phyloP scores from a whole-genome alignment of 2,797 vertebrate species.

The Steatocranus sp. region DNA sequence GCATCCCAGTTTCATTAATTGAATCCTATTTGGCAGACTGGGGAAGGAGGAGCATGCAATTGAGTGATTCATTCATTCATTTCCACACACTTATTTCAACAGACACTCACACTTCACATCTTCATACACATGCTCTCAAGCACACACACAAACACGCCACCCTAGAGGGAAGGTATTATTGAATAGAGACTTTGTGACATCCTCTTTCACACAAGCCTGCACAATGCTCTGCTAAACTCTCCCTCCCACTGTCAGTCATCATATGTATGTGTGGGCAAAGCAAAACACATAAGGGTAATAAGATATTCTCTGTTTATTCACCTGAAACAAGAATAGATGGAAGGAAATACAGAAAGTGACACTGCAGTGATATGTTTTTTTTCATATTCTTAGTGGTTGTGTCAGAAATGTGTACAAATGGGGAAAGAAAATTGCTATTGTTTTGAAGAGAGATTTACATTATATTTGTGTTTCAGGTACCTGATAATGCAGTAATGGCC shows the following conservation, averaged over 20 bases:
- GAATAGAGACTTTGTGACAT: slow-evolving; percentile 57
- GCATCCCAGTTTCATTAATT: slow-evolving; percentile 65
- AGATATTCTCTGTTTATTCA: slow-evolving; percentile 33
- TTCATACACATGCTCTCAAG: not conserved
- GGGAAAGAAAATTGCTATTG: not conserved
- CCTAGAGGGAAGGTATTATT: slow-evolving; percentile 54
- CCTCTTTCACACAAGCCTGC: slow-evolving; percentile 26
- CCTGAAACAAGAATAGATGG: slow-evolving; percentile 40
- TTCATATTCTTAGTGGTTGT: slow-evolving; percentile 3
- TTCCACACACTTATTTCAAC: slow-evolving; percentile 26
- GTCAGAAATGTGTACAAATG: slow-evolving; percentile 7
- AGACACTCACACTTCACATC: not conserved
- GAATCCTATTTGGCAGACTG: slow-evolving; percentile 59
- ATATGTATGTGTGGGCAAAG: slow-evolving; percentile 43
- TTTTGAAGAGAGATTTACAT: slow-evolving; percentile 11
- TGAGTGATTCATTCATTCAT: slow-evolving; percentile 18
- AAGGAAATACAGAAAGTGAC: slow-evolving; percentile 34
- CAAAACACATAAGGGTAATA: slow-evolving; percentile 42
- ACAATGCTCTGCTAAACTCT: slow-evolving; percentile 20
- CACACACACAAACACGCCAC: not conserved
- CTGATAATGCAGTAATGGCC: slow-evolving; percentile 92
- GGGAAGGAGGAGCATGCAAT: not conserved
- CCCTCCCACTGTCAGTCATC: slow-evolving; percentile 47
- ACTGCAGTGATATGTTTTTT: not conserved
- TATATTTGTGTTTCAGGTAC: slow-evolving; percentile 75